Evolutionary conservation across 1,140 invertebrate species (phyloP), one percentile per base, ranked within the genome.

Genomic region (Pygmarrhopalites habei): DNA sequence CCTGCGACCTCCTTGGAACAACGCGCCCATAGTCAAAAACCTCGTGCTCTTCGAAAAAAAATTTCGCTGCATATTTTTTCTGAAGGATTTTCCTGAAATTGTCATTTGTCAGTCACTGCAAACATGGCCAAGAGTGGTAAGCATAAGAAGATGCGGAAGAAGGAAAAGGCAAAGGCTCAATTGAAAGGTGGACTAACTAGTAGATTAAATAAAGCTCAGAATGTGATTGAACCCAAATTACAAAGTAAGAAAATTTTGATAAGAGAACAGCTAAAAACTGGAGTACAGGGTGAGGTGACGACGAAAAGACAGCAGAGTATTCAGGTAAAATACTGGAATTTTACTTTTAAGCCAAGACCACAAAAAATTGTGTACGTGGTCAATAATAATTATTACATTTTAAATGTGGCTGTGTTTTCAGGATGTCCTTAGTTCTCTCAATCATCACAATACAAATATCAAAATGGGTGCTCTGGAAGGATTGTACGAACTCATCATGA

Each of bases 61-160:
- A n/a, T 47, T 47, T 47, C 4, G 44, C 4, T 21, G n/a, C 19
- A n/a, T 10, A 47, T 47, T 10, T 5, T 10, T 47, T 47, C 7
- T 47, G 4, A 19, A 47, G 7, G 28, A n/a, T n/a, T n/a, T n/a
- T n/a, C n/a, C n/a, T n/a, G n/a, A n/a, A n/a, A n/a, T n/a, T n/a
- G n/a, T n/a, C n/a, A n/a, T n/a, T n/a, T n/a, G n/a, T n/a, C n/a
- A n/a, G n/a, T n/a, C n/a, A n/a, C n/a, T n/a, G n/a, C n/a, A n/a
- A n/a, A n/a, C n/a, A 71, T 71, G 69, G 63, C 66, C 1, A 71
- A 71, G 46, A 68, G 66, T 59, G 66, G 23, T 46, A 62, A 62
- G 15, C 69, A 71, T 46, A 71, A 71, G 28, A 68, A 66, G 47
- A 30, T 66, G n/a, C 49, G 66, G 2, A 23, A 30, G 7, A 56